phyloP scores from a whole-genome alignment of 2,113 vertebrate species.

The Oreochromis niloticus region DNA sequence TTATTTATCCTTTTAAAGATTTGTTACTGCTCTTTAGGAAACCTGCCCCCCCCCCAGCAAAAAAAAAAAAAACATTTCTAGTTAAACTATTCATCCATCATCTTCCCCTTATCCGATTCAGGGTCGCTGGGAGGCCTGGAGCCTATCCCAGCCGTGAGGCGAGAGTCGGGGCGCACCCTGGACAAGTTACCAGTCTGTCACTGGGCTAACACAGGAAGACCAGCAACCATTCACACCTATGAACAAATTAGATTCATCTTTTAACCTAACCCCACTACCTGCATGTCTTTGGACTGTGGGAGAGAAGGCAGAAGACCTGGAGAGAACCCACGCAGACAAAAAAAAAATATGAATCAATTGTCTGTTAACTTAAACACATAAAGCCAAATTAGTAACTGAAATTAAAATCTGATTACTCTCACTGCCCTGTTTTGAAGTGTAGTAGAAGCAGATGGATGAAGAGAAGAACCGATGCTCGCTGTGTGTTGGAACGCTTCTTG shows the following conservation, averaged over 20 bases:
- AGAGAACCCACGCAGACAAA: background rate
- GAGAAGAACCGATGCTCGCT: background rate
- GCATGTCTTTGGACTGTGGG: background rate
- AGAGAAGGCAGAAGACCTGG: background rate
- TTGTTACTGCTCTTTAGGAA: background rate
- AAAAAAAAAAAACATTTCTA: background rate
- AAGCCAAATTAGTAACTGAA: background rate
- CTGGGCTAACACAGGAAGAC: background rate
- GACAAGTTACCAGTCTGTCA: background rate
- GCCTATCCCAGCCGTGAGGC: background rate
- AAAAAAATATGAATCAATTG: background rate
- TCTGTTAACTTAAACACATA: background rate
- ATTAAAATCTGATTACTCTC: background rate
- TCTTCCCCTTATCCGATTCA: background rate
- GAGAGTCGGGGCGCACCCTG: background rate
- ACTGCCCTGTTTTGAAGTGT: background rate
- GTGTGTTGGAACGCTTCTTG: background rate
- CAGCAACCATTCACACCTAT: rapidly evolving
- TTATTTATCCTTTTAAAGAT: background rate
- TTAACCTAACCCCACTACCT: background rate
- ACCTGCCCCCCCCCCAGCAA: rapidly evolving
- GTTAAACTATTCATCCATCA: background rate
- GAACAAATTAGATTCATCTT: rapidly evolving
- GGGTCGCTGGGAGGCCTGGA: background rate
- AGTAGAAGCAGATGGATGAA: background rate